Evolutionary conservation across 2,113 vertebrate genomes (phyloP).

Genomic region (Microtus pennsylvanicus): DNA sequence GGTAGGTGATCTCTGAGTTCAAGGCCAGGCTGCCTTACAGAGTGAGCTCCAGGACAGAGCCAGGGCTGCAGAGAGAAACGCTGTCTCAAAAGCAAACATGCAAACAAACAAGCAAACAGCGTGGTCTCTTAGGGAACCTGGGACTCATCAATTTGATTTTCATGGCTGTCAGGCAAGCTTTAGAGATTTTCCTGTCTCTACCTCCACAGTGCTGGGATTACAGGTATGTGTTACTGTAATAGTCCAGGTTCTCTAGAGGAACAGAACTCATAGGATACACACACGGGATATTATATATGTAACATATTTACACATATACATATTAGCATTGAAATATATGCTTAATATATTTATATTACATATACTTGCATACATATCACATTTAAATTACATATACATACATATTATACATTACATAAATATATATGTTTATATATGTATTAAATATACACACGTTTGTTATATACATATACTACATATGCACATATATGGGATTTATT

Average conservation of each 20-base stretch:
- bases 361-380: too few species aligned
- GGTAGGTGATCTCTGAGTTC: not conserved
- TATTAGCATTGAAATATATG: too few species aligned
- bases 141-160: not conserved
- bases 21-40: not conserved
- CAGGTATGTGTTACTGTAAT: not conserved
- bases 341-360: too few species aligned
- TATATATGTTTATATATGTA: too few species aligned
- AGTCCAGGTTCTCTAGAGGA: not conserved
- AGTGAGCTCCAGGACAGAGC: not conserved
- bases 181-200: not conserved
- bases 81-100: not conserved
- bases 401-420: too few species aligned
- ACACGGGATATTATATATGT: not conserved
- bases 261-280: not conserved
- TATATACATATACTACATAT: not conserved
- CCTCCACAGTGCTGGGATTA: not conserved
- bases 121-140: not conserved
- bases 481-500: not conserved
- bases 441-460: not conserved
- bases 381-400: too few species aligned
- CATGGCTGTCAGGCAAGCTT: not conserved
- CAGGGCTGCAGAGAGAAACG: not conserved
- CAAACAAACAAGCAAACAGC: not conserved
- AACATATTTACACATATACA: too few species aligned